Evolutionary conservation across 2,888 invertebrate species (phyloP), one percentile per base, ranked within the genome.

Genomic region (Antitype chi): DNA sequence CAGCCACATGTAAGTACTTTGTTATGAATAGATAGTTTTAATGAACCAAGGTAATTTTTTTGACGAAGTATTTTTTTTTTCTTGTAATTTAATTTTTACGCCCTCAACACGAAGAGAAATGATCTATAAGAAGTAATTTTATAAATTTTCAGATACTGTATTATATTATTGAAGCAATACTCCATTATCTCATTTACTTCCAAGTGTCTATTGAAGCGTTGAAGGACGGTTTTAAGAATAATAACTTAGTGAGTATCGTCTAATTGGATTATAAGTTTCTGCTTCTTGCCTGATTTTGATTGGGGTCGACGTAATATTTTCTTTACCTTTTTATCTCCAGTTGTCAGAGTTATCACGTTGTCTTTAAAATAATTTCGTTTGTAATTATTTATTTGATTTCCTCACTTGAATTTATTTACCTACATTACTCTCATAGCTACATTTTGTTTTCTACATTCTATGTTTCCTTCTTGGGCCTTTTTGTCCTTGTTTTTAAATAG

Each of bases 131-230:
- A 64, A n/a, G 17, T 25, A 25, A 23, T 25, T 43, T 20, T 25
- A 20, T 20, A 7, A 23, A 8, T 47, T 76, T 76, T 55, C 62
- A 77, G 77, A 70, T 77, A 38, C 23, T 77, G 20, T 78, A n/a
- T 62, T 70, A 70, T 32, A 38, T 52, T 15, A 15, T 70, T 38
- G 77, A 77, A 70, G 53, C 28, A n/a, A 20, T 70, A 2, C 1
- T 77, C 8, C 78, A 77, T 7, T 49, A 78, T 15, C 47, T 77
- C 3, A 8, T 55, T 20, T 55, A 77, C 28, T 28, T 52, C n/a
- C 15, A 78, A 63, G 70, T 55, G 11, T 8, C 1, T 7, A 78
- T 77, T 55, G 70, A 78, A 63, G 3, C 1, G 11, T 11, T 43
- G 43, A 43, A 43, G 43, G 11, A 43, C 0, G 43, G 43, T 11